Conservation (phyloP, 2,888 invertebrate species). For the Heterodera filipjevi region DNA sequence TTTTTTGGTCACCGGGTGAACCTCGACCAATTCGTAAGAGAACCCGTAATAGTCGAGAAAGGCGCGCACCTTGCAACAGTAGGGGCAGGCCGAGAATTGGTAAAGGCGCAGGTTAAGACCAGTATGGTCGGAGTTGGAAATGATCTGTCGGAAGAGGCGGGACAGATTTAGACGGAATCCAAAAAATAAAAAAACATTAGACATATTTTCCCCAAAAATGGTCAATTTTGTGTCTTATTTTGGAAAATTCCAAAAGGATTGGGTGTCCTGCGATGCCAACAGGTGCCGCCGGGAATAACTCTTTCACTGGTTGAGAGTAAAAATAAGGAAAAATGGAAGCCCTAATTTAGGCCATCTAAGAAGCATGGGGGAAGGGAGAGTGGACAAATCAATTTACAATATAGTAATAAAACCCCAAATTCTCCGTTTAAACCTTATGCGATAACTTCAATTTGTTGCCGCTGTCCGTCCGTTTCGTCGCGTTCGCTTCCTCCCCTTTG, state of each 20-base stretch:
- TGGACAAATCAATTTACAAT: too few species aligned
- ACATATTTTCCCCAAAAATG: too few species aligned
- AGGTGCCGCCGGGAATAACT: too few species aligned
- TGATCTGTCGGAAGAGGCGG: conserved; percentile 46
- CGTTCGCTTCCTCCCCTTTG: neutral
- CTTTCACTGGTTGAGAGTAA: too few species aligned
- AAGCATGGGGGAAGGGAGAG: too few species aligned
- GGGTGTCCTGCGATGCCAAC: too few species aligned
- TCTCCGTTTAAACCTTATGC: neutral
- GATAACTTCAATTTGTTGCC: neutral
- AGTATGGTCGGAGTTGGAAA: conserved; percentile 57
- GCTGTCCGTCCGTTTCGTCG: neutral
- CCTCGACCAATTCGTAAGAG: conserved; percentile 92
- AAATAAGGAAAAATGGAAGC: too few species aligned
- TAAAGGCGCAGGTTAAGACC: conserved; percentile 81
- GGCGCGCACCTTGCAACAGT: conserved; percentile 71
- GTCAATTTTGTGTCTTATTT: too few species aligned
- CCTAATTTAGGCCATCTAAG: too few species aligned
- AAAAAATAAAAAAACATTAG: conserved; percentile 8
- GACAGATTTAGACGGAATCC: neutral
- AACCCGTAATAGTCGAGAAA: conserved; percentile 89
- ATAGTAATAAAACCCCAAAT: too few species aligned
- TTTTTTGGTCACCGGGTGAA: conserved; percentile 88
- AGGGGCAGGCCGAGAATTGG: conserved; percentile 88
- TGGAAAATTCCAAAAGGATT: too few species aligned